Evolutionary conservation across 2,888 invertebrate species (phyloP).

Genomic region (Cinara cedri): DNA sequence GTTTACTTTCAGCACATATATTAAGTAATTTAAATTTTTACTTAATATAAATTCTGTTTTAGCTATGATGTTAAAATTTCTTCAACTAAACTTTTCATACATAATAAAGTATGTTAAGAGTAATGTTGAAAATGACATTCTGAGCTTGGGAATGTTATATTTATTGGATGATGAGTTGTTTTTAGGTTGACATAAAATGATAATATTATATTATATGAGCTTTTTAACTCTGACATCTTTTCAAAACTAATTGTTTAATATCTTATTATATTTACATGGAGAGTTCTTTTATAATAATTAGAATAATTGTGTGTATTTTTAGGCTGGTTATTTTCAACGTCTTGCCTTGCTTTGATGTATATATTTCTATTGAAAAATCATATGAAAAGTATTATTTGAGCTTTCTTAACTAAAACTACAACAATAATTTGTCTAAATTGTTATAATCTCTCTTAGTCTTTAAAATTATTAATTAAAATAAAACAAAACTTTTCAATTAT

Average conservation of each 20-base stretch:
- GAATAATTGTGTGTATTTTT: no score
- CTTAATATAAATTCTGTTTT: not conserved
- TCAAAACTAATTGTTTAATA: no score
- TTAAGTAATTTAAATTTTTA: not conserved
- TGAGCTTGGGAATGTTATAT: slow-evolving; percentile 1
- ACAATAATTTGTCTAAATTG: no score
- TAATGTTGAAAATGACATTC: slow-evolving; percentile 57
- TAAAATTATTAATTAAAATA: no score
- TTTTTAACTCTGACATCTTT: slow-evolving; percentile 37
- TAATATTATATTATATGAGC: slow-evolving; percentile 6
- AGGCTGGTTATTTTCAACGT: not conserved
- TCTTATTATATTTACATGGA: not conserved
- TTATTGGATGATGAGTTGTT: slow-evolving; percentile 29
- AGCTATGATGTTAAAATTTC: slow-evolving; percentile 55
- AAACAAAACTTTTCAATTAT: no score
- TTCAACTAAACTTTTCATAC: slow-evolving; percentile 51
- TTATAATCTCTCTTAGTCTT: no score
- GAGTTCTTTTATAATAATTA: no score
- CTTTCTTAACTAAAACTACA: no score
- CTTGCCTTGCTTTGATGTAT: slow-evolving; percentile 3
- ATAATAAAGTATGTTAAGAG: not conserved
- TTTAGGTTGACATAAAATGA: slow-evolving; percentile 5
- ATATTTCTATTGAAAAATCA: slow-evolving; percentile 2
- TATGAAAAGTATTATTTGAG: slow-evolving; percentile 15
- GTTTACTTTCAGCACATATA: not conserved